Conservation (phyloP, 2,113 vertebrate species). For the Lasiurus borealis region DNA sequence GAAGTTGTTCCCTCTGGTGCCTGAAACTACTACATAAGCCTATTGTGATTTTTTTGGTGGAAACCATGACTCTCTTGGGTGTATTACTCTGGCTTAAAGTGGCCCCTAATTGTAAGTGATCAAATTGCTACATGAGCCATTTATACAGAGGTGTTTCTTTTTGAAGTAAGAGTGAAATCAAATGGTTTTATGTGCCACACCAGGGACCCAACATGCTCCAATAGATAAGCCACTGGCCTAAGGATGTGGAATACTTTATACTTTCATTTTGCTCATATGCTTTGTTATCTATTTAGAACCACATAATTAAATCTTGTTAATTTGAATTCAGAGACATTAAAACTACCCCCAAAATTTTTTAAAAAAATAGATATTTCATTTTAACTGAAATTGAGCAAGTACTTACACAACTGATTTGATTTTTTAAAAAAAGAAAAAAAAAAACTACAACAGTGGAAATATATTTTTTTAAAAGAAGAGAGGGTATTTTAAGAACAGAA, state of each 20-base stretch:
- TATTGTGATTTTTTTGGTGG: slow-evolving; percentile 68
- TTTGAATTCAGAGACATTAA: slow-evolving; percentile 63
- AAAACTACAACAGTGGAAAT: background rate
- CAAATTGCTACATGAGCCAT: slow-evolving; percentile 67
- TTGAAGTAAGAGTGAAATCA: slow-evolving; percentile 66
- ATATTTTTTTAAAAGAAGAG: background rate
- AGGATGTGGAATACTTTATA: slow-evolving; percentile 36
- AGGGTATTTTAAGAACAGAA: background rate
- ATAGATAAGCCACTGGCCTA: slow-evolving; percentile 62
- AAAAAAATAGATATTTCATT: slow-evolving; percentile 50
- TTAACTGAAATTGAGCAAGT: slow-evolving; percentile 64
- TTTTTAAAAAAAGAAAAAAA: background rate
- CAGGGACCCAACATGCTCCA: slow-evolving; percentile 66
- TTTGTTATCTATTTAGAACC: slow-evolving; percentile 52
- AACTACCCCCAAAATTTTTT: slow-evolving; percentile 57
- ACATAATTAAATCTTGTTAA: slow-evolving; percentile 58
- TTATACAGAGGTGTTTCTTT: slow-evolving; percentile 70
- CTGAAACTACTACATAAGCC: slow-evolving; percentile 53
- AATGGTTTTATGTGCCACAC: slow-evolving; percentile 73
- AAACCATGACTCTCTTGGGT: slow-evolving; percentile 70
- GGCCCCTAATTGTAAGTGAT: slow-evolving; percentile 67
- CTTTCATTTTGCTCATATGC: slow-evolving; percentile 46
- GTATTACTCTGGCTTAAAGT: slow-evolving; percentile 70
- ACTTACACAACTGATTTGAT: slow-evolving; percentile 15
- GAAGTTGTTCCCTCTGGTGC: slow-evolving; percentile 62